phyloP scores from a whole-genome alignment of 2,888 invertebrate species.

The Cinara cedri region DNA sequence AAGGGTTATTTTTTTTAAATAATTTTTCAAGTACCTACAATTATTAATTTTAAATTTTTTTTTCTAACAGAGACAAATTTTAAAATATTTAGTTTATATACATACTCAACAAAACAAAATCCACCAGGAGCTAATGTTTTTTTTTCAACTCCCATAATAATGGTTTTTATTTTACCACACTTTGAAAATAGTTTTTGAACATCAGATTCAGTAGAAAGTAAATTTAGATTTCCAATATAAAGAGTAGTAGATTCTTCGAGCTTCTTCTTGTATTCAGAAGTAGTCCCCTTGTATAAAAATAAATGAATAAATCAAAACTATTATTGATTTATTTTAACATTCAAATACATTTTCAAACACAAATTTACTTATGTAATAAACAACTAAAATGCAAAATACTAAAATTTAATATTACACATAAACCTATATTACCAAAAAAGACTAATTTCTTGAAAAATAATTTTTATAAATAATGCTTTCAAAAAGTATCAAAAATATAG shows the following conservation, averaged over 20 bases:
- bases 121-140: slow-evolving; percentile 22
- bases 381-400: too few species aligned
- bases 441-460: too few species aligned
- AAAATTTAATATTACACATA: too few species aligned
- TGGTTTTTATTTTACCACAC: slow-evolving; percentile 28
- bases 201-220: background rate
- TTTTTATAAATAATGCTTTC: too few species aligned
- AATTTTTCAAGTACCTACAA: background rate
- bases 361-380: too few species aligned
- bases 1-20: background rate
- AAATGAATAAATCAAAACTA: too few species aligned
- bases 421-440: too few species aligned
- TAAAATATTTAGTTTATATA: background rate
- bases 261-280: slow-evolving; percentile 2
- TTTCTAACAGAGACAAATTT: too few species aligned
- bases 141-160: slow-evolving; percentile 41
- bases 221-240: slow-evolving; percentile 39
- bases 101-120: slow-evolving; percentile 44
- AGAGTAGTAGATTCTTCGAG: slow-evolving; percentile 24
- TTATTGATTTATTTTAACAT: too few species aligned
- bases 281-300: background rate
- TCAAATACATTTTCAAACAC: too few species aligned
- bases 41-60: background rate
- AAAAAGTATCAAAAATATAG: too few species aligned
- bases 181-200: slow-evolving; percentile 26